These are phyloP conservation scores for Brachyrhaphis roseni DNA, from an alignment of 2,797 vertebrate species.

Conservation along the genomic window DNA sequence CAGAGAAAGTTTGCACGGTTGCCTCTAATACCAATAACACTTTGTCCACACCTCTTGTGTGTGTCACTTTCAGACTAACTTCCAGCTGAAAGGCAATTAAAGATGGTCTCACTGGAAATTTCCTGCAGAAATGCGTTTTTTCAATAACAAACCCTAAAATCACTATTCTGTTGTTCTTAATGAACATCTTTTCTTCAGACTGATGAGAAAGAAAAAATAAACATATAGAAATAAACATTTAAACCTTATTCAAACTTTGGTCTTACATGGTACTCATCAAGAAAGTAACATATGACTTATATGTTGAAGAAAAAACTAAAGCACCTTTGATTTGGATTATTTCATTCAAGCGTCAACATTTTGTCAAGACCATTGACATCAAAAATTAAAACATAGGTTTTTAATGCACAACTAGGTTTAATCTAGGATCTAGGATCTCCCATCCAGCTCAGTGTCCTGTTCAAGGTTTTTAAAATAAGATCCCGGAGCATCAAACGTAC, in stretches of 20 bases:
- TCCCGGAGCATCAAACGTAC: neutral
- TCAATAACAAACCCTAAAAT: neutral
- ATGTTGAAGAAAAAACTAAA: neutral
- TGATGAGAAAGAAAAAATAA: neutral
- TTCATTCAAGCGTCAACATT: neutral
- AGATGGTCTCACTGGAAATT: neutral
- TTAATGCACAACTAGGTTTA: neutral
- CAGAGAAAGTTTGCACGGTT: neutral
- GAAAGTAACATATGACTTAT: neutral
- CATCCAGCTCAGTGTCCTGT: neutral
- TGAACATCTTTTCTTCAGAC: neutral
- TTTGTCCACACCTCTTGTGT: neutral
- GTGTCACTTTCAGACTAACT: neutral
- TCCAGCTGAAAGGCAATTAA: neutral
- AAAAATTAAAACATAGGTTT: neutral
- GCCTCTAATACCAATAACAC: conserved; percentile 1
- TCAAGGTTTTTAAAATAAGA: neutral
- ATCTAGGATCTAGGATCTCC: too few relatives aligned
- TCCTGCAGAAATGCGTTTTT: neutral
- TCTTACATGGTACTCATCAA: neutral
- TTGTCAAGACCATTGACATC: neutral
- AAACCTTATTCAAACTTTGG: neutral
- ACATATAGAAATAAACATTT: neutral
- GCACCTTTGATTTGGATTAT: neutral
- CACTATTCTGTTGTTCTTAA: neutral